A percentile compares a stretch with the other conserved stretches of the same genome.
Evolutionary conservation across 2,888 invertebrate species (phyloP).

Genomic region (Tethea ocularis): DNA sequence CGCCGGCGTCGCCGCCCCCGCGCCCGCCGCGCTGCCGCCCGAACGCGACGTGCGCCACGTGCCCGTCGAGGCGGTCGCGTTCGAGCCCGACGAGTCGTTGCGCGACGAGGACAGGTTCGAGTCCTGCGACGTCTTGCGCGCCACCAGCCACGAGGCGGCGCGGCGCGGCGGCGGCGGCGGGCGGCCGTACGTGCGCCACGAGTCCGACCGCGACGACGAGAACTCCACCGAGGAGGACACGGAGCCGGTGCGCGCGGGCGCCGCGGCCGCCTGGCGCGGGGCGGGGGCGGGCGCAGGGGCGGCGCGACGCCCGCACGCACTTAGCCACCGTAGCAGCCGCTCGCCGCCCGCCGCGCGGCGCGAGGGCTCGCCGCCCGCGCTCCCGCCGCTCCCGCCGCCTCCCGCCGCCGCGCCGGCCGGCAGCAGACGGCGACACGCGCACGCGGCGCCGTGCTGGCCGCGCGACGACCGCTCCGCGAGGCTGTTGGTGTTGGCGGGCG

Average conservation of each 20-base stretch:
- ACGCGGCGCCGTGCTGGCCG: constrained; percentile 85
- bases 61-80: constrained; percentile 94
- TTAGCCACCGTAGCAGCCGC: constrained; percentile 69
- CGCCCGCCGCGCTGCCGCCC: constrained; percentile 90
- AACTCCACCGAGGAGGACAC: constrained; percentile 95
- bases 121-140: constrained; percentile 96
- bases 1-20: constrained; percentile 78
- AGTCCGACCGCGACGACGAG: constrained; percentile 93
- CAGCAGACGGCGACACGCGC: constrained; percentile 87
- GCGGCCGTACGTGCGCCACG: constrained; percentile 92
- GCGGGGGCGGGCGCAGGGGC: constrained; percentile 43
- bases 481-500: constrained; percentile 94
- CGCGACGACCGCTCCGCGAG: constrained; percentile 91
- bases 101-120: constrained; percentile 95
- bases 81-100: constrained; percentile 95
- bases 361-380: constrained; percentile 64
- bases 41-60: constrained; percentile 95
- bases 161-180: constrained; percentile 92
- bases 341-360: constrained; percentile 51
- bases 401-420: constrained; percentile 87
- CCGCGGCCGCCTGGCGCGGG: constrained; percentile 57
- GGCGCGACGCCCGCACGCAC: constrained; percentile 51
- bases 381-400: constrained; percentile 77
- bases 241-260: constrained; percentile 87
- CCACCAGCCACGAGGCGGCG: constrained; percentile 94